A percentile compares a stretch with the other conserved stretches of the same genome.
phyloP scores from a whole-genome alignment of 2,888 invertebrate species.

The Trissoscelio sp. region DNA sequence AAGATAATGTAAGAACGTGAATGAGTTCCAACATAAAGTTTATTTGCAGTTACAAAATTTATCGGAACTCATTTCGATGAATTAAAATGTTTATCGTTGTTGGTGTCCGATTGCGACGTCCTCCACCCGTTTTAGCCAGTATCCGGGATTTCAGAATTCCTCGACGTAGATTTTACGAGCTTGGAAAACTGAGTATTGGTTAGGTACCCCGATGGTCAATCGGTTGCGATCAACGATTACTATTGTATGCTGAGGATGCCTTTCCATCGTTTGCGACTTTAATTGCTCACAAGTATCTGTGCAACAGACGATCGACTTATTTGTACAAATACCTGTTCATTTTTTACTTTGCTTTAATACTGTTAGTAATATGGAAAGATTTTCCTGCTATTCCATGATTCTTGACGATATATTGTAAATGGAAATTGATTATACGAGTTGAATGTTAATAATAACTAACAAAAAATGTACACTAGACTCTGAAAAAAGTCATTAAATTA shows the following conservation, averaged over 20 bases:
- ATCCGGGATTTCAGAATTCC: conserved; percentile 60
- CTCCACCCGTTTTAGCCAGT: conserved; percentile 32
- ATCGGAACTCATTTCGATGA: conserved; percentile 40
- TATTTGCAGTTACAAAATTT: conserved; percentile 43
- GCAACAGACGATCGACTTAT: conserved; percentile 5
- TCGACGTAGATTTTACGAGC: conserved; percentile 61
- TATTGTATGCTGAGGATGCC: conserved; percentile 35
- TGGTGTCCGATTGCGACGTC: conserved; percentile 7
- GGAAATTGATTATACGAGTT: too few relatives aligned
- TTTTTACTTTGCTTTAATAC: background rate
- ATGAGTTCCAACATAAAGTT: conserved; percentile 21
- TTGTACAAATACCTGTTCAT: background rate
- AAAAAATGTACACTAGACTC: too few relatives aligned
- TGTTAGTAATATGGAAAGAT: too few relatives aligned
- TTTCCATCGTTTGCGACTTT: conserved; percentile 34
- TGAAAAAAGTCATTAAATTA: too few relatives aligned
- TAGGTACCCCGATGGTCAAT: conserved; percentile 31
- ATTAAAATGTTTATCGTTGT: conserved; percentile 47
- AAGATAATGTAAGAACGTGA: conserved; percentile 30
- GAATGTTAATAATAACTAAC: too few relatives aligned
- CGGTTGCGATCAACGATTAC: conserved; percentile 36
- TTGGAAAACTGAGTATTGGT: conserved; percentile 43
- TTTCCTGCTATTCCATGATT: too few relatives aligned
- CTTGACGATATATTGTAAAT: too few relatives aligned
- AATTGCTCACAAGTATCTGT: conserved; percentile 23